Evolutionary conservation across 2,888 invertebrate species (phyloP).

Genomic region (Pilophorus perplexus): DNA sequence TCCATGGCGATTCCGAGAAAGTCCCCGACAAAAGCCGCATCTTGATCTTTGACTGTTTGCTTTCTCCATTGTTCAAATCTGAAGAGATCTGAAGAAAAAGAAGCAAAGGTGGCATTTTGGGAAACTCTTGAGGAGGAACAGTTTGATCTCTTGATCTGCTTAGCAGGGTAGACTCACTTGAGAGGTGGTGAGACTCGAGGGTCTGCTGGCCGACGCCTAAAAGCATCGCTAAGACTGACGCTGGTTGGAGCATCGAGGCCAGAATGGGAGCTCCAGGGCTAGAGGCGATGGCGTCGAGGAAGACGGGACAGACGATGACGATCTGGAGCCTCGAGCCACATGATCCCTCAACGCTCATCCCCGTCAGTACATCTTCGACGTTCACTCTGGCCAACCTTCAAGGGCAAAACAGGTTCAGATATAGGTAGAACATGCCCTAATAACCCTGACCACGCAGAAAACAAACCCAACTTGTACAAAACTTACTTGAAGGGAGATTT

Average conservation of each 20-base stretch:
- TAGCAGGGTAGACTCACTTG: too few relatives aligned
- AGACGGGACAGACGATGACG: conserved; percentile 73
- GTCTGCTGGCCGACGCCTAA: conserved; percentile 74
- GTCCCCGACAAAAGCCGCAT: conserved; percentile 78
- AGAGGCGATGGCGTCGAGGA: conserved; percentile 56
- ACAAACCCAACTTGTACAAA: too few relatives aligned
- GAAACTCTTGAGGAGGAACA: too few relatives aligned
- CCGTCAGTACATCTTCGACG: conserved; percentile 62
- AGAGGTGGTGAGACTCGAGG: conserved; percentile 66
- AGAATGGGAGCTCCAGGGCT: conserved; percentile 58
- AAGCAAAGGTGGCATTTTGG: too few relatives aligned
- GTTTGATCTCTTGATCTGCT: too few relatives aligned
- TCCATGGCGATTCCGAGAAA: conserved; percentile 79
- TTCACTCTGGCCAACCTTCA: conserved; percentile 69
- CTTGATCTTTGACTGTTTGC: conserved; percentile 73
- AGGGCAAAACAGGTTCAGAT: too few relatives aligned
- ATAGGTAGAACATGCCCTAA: too few relatives aligned
- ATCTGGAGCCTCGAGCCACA: conserved; percentile 73
- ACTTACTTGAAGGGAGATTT: conserved; percentile 75
- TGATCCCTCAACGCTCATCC: conserved; percentile 60
- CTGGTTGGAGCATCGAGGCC: conserved; percentile 63
- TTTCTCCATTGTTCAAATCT: conserved; percentile 77
- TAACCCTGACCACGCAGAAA: too few relatives aligned
- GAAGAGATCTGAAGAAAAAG: conserved; percentile 58
- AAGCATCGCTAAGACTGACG: conserved; percentile 75